phyloP scores from a whole-genome alignment of 2,797 vertebrate species.

The Carapus acus region DNA sequence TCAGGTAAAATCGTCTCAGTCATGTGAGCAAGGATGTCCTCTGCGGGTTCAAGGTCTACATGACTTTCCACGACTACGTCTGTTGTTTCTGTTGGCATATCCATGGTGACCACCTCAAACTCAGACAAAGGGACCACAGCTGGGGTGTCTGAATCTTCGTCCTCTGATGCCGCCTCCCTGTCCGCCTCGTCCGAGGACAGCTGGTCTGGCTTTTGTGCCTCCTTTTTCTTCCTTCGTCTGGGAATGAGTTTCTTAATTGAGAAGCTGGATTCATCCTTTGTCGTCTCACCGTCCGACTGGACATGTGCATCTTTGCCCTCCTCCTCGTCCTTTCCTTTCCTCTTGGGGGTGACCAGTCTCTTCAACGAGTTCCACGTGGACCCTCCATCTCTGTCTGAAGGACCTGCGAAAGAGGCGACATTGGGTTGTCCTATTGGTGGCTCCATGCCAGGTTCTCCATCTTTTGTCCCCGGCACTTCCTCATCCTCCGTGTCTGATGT shows the following conservation, averaged over 20 bases:
- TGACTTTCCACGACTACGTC: slow-evolving; percentile 39
- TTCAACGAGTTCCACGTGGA: slow-evolving; percentile 93
- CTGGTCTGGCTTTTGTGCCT: slow-evolving; percentile 74
- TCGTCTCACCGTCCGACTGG: slow-evolving; percentile 74
- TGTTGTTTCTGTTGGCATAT: slow-evolving; percentile 52
- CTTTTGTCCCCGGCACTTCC: slow-evolving; percentile 39
- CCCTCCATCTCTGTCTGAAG: slow-evolving; percentile 77
- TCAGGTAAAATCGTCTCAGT: slow-evolving; percentile 15
- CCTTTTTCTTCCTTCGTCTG: slow-evolving; percentile 80
- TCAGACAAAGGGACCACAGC: slow-evolving; percentile 89
- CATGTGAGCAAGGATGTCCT: slow-evolving; percentile 21
- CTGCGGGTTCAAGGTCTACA: slow-evolving; percentile 19
- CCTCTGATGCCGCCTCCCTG: slow-evolving; percentile 63
- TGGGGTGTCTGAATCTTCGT: slow-evolving; percentile 86
- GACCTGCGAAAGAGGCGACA: slow-evolving; percentile 76
- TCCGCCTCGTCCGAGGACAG: slow-evolving; percentile 67
- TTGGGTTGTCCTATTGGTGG: slow-evolving; percentile 59
- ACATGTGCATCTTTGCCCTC: slow-evolving; percentile 66
- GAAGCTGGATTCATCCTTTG: slow-evolving; percentile 81
- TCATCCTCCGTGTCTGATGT: slow-evolving; percentile 85
- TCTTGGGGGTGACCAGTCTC: slow-evolving; percentile 84
- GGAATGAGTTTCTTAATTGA: slow-evolving; percentile 86
- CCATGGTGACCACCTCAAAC: slow-evolving; percentile 79
- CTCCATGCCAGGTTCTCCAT: slow-evolving; percentile 46
- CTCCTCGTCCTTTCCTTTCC: slow-evolving; percentile 80